Evolutionary conservation across 2,797 vertebrate species (phyloP).

Genomic region (Rhabdomys pumilio): DNA sequence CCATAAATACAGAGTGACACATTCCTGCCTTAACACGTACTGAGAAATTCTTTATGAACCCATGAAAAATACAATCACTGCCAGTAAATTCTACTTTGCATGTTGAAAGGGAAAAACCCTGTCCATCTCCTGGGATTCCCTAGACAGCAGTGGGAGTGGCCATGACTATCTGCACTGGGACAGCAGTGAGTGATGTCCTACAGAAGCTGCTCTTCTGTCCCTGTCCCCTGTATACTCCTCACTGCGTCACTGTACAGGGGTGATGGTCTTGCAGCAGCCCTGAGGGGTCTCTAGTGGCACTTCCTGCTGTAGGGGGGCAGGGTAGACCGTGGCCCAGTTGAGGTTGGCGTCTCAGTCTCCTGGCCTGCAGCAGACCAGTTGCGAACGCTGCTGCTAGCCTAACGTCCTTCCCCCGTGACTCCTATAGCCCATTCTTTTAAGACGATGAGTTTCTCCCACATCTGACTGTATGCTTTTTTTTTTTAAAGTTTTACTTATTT

Average conservation of each 20-base stretch:
- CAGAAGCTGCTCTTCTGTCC: not conserved
- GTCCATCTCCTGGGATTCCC: accelerated
- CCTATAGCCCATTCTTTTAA: not conserved
- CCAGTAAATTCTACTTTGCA: constrained; percentile 38
- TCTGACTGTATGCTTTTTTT: not conserved
- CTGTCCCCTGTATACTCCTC: not conserved
- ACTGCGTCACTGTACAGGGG: accelerated
- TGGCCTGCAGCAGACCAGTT: not conserved
- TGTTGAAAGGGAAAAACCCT: not conserved
- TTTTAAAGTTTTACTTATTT: not conserved
- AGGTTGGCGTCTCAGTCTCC: not conserved
- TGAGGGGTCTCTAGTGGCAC: not conserved
- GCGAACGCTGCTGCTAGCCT: not conserved
- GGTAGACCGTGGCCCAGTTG: not conserved
- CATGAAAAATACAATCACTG: not conserved
- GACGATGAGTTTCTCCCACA: not conserved
- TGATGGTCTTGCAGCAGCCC: not conserved
- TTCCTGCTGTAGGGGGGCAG: not conserved
- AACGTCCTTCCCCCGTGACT: not conserved
- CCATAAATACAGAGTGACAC: constrained; percentile 22
- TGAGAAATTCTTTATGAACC: constrained; percentile 60
- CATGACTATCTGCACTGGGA: accelerated
- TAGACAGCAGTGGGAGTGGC: accelerated
- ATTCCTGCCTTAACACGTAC: constrained; percentile 33
- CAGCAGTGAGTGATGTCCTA: accelerated